A percentile compares a stretch with the other conserved stretches of the same genome.
phyloP scores from a whole-genome alignment of 2,113 vertebrate genomes.

The Hippopotamus amphibius region DNA sequence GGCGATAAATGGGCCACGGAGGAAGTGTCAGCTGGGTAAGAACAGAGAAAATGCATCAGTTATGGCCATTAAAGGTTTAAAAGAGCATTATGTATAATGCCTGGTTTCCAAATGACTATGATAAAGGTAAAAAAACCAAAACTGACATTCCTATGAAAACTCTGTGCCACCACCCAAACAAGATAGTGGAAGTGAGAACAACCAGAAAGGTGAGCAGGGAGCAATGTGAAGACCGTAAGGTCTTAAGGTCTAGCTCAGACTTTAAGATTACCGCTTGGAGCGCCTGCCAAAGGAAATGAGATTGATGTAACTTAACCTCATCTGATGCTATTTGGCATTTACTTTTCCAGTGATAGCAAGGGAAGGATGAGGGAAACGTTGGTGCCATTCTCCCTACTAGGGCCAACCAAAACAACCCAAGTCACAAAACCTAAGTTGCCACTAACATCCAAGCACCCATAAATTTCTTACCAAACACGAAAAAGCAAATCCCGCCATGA shows the following conservation, averaged over 20 bases:
- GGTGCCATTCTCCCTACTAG: not conserved
- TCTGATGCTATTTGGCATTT: not conserved
- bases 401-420: slow-evolving; percentile 44
- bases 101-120: slow-evolving; percentile 18
- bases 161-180: not conserved
- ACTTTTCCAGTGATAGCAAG: not conserved
- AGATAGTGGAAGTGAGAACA: not conserved
- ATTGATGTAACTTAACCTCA: not conserved
- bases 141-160: not conserved
- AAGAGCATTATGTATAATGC: not conserved
- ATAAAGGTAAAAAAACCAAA: not conserved
- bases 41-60: slow-evolving; percentile 17
- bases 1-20: slow-evolving; percentile 97
- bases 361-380: not conserved
- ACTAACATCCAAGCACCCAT: not conserved
- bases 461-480: slow-evolving; percentile 94
- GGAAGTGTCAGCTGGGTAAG: slow-evolving; percentile 94
- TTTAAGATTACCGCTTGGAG: not conserved
- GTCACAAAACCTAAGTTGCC: not conserved
- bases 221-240: not conserved
- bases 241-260: not conserved
- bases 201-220: not conserved
- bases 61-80: slow-evolving; percentile 1
- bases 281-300: not conserved
- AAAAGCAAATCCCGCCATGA: slow-evolving; percentile 94